Evolutionary conservation across 1,140 invertebrate genomes (phyloP).

Genomic region (Aphaenogaster ashmeadi): DNA sequence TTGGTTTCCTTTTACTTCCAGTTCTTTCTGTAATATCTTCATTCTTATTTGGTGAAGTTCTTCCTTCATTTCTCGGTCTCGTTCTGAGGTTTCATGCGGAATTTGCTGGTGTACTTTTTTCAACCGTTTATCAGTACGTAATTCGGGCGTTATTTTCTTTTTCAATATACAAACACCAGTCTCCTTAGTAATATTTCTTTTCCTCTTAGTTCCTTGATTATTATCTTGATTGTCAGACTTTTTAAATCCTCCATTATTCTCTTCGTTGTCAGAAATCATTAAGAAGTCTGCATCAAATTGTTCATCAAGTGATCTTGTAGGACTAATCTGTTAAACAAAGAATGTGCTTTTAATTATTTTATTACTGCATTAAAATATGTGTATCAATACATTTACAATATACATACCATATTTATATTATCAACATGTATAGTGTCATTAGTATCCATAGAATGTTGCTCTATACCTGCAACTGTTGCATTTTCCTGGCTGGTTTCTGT

Average conservation of each 20-base stretch:
- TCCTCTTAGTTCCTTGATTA: not conserved
- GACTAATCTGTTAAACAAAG: not conserved
- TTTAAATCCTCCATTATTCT: constrained; percentile 2
- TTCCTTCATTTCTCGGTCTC: constrained; percentile 17
- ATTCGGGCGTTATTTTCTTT: not conserved
- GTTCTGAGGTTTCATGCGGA: not conserved
- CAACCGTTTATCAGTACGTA: not conserved
- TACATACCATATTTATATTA: not conserved
- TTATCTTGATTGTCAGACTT: not conserved
- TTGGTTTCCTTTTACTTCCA: constrained; percentile 8
- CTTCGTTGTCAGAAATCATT: not conserved
- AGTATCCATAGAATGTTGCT: not conserved
- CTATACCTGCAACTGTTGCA: not conserved
- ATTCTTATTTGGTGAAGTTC: constrained; percentile 5
- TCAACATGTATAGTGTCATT: not conserved
- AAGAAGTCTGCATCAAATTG: not conserved
- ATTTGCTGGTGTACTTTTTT: not conserved
- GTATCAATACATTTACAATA: constrained; percentile 2
- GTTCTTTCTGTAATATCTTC: constrained; percentile 8
- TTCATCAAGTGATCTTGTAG: not conserved
- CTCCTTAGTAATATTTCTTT: not conserved
- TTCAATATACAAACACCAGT: constrained; percentile 15
- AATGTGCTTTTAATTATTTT: not conserved
- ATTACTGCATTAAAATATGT: not conserved
- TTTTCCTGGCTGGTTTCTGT: not conserved